Conservation (phyloP, 2,797 vertebrate species). For the Tenualosa thibaudeaui region DNA sequence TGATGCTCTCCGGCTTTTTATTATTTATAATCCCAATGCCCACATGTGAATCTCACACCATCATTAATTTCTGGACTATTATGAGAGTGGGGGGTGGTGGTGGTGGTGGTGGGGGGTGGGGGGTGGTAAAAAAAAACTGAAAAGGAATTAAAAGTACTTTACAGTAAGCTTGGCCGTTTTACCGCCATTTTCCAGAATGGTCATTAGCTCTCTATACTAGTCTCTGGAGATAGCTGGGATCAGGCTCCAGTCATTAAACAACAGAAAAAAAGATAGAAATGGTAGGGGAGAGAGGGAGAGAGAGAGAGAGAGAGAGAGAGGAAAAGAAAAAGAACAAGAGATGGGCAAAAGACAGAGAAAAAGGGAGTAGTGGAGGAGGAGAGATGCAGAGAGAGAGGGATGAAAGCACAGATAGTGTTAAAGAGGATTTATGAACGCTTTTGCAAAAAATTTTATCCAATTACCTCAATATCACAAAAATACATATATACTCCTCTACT, state of each 20-base stretch:
- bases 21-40: slow-evolving; percentile 20
- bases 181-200: slow-evolving; percentile 24
- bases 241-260: neutral
- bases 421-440: neutral
- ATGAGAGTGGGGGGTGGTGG: neutral
- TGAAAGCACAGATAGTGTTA: neutral
- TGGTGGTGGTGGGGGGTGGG: neutral
- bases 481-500: neutral
- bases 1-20: slow-evolving; percentile 18
- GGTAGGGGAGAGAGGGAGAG: neutral
- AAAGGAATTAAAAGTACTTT: slow-evolving; percentile 25
- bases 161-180: slow-evolving; percentile 29
- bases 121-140: neutral
- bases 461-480: neutral
- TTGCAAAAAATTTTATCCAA: neutral
- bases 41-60: neutral
- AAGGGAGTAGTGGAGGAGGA: neutral
- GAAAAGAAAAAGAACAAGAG: neutral
- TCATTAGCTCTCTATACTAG: slow-evolving; percentile 27
- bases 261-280: neutral
- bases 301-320: neutral
- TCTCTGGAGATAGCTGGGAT: slow-evolving; percentile 16
- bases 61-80: slow-evolving; percentile 13
- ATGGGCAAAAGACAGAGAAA: neutral
- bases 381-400: neutral